phyloP scores from a whole-genome alignment of 2,113 vertebrate species.

The Fulica atra region DNA sequence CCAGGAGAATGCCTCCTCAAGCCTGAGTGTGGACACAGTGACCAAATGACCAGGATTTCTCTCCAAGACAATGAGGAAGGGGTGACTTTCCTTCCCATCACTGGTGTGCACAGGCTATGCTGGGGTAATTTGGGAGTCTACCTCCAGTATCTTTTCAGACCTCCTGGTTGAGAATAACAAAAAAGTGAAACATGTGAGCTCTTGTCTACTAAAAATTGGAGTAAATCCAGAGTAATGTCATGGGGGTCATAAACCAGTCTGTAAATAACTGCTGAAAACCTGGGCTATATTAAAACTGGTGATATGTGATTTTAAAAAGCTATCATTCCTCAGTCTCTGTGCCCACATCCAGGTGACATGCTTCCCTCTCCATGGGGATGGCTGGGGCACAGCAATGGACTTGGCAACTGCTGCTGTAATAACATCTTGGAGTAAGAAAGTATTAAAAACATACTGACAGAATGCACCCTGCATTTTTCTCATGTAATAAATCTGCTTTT shows the following conservation, averaged over 20 bases:
- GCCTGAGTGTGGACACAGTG: neutral
- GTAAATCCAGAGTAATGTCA: neutral
- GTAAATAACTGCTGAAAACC: neutral
- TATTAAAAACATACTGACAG: slow-evolving; percentile 23
- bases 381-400: neutral
- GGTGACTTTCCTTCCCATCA: neutral
- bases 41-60: neutral
- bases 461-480: slow-evolving; percentile 14
- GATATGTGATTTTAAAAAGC: neutral
- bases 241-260: neutral
- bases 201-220: neutral
- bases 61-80: neutral
- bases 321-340: neutral
- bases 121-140: neutral
- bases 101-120: neutral
- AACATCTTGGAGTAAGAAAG: neutral
- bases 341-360: neutral
- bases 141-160: neutral
- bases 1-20: neutral
- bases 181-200: neutral
- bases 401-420: neutral
- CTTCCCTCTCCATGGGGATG: neutral
- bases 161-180: neutral
- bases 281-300: neutral
- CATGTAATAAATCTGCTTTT: slow-evolving; percentile 19